Conservation (phyloP, 2,113 vertebrate species). For the Lepus timidus region DNA sequence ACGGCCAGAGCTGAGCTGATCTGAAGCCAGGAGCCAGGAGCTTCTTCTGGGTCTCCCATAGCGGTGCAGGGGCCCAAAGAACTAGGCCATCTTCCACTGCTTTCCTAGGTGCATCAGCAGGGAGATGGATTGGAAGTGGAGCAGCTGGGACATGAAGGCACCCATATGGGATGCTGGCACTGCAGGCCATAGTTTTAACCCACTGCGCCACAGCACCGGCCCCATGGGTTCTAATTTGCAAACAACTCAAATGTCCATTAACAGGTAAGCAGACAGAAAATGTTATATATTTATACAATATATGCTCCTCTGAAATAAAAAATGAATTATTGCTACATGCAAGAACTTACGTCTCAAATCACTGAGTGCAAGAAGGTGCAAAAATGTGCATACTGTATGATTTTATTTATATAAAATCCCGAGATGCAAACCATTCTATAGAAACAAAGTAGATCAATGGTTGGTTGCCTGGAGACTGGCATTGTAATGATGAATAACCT, state of each 20-base stretch:
- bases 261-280: not conserved
- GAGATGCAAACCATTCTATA: not conserved
- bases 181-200: no score
- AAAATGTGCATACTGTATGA: not conserved
- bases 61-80: no score
- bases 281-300: not conserved
- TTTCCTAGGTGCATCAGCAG: no score
- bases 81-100: no score
- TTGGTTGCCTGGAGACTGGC: not conserved
- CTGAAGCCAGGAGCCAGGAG: no score
- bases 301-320: not conserved
- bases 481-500: not conserved
- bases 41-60: no score
- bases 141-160: no score
- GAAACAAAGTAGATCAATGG: not conserved
- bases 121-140: no score
- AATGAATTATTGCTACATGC: not conserved
- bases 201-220: no score
- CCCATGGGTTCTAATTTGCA: not conserved
- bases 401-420: not conserved
- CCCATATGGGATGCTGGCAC: no score
- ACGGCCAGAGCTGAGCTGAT: no score
- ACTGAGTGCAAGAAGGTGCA: not conserved
- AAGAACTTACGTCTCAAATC: not conserved
- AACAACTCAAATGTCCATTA: not conserved